These are phyloP conservation scores for Nothobranchius furzeri DNA, from an alignment of 2,113 vertebrate species.

Conservation along the genomic window DNA sequence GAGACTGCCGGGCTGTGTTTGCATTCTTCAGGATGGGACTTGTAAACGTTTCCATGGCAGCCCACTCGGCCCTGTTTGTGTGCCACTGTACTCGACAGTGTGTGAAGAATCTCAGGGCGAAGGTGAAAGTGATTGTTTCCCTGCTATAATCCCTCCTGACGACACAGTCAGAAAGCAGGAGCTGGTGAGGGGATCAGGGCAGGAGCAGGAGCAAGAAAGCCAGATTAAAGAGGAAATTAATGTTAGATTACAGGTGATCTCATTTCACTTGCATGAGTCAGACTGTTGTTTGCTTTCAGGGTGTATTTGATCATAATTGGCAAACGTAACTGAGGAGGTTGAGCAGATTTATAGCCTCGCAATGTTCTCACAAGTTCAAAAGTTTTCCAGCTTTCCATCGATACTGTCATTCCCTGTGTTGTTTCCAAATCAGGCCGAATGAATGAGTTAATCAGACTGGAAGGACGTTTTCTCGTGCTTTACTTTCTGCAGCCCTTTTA, in stretches of 20 bases:
- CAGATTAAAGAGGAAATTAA: neutral
- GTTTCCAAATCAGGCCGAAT: too few species aligned
- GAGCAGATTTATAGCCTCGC: constrained; percentile 2
- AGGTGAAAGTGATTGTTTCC: constrained; percentile 52
- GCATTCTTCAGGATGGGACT: constrained; percentile 70
- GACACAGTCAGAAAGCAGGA: constrained; percentile 8
- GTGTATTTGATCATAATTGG: neutral
- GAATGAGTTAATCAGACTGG: too few species aligned
- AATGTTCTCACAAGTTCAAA: constrained; percentile 9
- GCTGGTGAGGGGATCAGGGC: neutral
- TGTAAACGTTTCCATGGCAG: constrained; percentile 71
- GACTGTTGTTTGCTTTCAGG: neutral
- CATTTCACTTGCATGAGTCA: neutral
- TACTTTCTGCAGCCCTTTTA: too few species aligned
- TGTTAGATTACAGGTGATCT: neutral
- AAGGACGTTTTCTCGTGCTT: too few species aligned
- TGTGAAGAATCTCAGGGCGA: constrained; percentile 18
- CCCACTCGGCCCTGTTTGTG: constrained; percentile 30
- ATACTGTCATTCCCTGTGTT: neutral
- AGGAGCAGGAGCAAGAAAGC: neutral
- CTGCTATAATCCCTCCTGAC: neutral
- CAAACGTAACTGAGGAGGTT: constrained; percentile 4
- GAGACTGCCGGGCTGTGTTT: constrained; percentile 53
- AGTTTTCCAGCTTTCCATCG: neutral
- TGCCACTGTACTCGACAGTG: constrained; percentile 12